phyloP scores from a whole-genome alignment of 2,113 vertebrate species.

The Pelodiscus sinensis region DNA sequence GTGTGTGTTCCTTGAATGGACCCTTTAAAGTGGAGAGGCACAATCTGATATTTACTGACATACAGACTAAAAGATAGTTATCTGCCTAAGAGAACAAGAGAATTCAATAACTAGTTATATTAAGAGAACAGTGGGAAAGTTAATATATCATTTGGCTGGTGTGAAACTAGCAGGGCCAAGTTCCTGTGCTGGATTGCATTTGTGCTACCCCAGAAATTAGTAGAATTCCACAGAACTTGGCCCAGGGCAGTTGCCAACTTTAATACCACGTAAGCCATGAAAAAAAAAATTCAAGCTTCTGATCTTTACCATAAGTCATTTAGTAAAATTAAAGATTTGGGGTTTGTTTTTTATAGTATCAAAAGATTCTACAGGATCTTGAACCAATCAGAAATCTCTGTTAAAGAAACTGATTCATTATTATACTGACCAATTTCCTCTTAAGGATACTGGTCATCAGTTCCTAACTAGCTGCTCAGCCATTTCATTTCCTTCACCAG shows the following conservation, averaged over 20 bases:
- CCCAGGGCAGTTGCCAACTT: neutral
- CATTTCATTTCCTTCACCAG: neutral
- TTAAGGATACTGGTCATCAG: neutral
- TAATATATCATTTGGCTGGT: neutral
- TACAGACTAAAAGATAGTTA: constrained; percentile 4
- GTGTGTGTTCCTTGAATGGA: constrained; percentile 38
- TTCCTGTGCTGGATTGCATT: neutral
- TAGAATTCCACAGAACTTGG: neutral
- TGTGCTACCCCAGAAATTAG: neutral
- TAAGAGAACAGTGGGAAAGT: neutral
- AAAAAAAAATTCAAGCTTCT: neutral
- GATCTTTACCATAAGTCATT: neutral
- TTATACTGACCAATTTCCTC: neutral
- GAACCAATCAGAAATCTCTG: neutral
- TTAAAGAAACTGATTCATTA: neutral
- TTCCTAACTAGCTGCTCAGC: neutral
- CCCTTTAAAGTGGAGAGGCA: constrained; percentile 15
- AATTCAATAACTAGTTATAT: neutral
- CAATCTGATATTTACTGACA: neutral
- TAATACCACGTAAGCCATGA: neutral
- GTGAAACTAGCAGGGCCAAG: neutral
- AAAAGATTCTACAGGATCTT: neutral
- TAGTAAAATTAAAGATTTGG: neutral
- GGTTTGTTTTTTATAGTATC: neutral
- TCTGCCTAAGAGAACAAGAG: neutral